Percentiles rank a stretch among this genome's conserved stretches.
phyloP scores from a whole-genome alignment of 2,888 invertebrate species.

The Himalopsyche anomala region DNA sequence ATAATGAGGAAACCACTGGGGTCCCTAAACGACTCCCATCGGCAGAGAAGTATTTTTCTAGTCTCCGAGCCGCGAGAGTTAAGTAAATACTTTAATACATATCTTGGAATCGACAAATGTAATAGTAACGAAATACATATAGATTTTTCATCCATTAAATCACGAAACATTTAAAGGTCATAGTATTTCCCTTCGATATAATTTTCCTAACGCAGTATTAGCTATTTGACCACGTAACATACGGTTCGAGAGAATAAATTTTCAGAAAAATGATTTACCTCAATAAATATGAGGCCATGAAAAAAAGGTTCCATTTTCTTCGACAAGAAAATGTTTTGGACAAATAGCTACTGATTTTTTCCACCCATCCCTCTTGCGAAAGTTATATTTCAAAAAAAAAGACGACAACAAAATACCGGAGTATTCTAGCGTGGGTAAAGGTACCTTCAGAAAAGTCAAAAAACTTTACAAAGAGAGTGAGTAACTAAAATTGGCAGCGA shows the following conservation, averaged over 20 bases:
- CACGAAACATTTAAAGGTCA: slow-evolving; percentile 24
- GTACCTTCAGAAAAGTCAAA: slow-evolving; percentile 29
- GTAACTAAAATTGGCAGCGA: not conserved
- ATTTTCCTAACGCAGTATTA: slow-evolving; percentile 24
- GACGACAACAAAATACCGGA: slow-evolving; percentile 40
- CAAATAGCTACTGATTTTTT: slow-evolving; percentile 55
- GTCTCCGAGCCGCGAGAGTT: no score
- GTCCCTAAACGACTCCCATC: no score
- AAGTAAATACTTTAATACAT: no score
- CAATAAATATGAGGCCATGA: slow-evolving; percentile 42
- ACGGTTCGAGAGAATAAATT: slow-evolving; percentile 41
- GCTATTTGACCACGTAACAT: slow-evolving; percentile 41
- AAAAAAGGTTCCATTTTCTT: slow-evolving; percentile 42
- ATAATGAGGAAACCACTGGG: no score
- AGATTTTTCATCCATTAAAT: slow-evolving; percentile 23
- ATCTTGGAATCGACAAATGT: not conserved
- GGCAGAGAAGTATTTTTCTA: no score
- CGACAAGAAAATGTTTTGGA: slow-evolving; percentile 47
- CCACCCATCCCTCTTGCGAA: slow-evolving; percentile 41
- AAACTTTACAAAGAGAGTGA: slow-evolving; percentile 28
- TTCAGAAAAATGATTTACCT: slow-evolving; percentile 41
- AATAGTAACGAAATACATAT: not conserved
- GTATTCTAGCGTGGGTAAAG: slow-evolving; percentile 30
- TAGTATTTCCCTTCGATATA: slow-evolving; percentile 13
- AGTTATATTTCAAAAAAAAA: slow-evolving; percentile 56